Base-by-base conservation (phyloP, 2,113 vertebrate genomes). In the Actenoides hombroni region DNA sequence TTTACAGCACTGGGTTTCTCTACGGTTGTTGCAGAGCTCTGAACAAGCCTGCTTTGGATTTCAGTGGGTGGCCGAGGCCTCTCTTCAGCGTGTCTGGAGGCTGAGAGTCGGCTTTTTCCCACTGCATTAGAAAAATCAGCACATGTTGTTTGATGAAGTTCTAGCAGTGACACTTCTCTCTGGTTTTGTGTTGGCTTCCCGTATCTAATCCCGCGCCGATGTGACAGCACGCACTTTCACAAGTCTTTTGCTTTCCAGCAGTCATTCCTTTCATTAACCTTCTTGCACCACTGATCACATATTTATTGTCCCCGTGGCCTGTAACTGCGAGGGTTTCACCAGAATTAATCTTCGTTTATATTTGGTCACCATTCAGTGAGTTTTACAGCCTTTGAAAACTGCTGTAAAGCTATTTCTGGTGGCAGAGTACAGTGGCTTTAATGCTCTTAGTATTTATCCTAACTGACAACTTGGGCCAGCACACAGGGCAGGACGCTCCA, bases 211-310 rank as follows among this genome's bases (percentile, higher is more conserved):
- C 92, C 71, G 18, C 33, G 53, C 92, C 57, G 75, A 92, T 63
- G 90, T 88, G 95, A 96, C 94, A 97, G 86, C 95, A 73, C 80
- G 8, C 25, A 67, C 71, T 92, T 81, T 93, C 63, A 87, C 64
- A 37, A 87, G 71, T 17, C 69, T 80, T 81, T 88, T 37, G 51
- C 71, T 13, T 84, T 75, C 76, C 90, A 96, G 80, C 87, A 94
- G 92, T 71, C 85, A 60, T 93, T 96, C 90, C 92, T 89, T 95
- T 97, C 97, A 96, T 97, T 96, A 97, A 97, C 96, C 95, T 97
- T 97, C 97, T 97, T 98, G 98, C 98, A 88, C 98, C 96, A 94
- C 57, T 98, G 98, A 98, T 98, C 98, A 98, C 97, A 98, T 92
- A 86, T 83, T 96, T 94, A 54, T 95, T 95, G 95, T 75, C 87